Evolutionary conservation across 2,113 vertebrate genomes (phyloP), one percentile per base, ranked within the genome.

Genomic region (Micromys minutus): DNA sequence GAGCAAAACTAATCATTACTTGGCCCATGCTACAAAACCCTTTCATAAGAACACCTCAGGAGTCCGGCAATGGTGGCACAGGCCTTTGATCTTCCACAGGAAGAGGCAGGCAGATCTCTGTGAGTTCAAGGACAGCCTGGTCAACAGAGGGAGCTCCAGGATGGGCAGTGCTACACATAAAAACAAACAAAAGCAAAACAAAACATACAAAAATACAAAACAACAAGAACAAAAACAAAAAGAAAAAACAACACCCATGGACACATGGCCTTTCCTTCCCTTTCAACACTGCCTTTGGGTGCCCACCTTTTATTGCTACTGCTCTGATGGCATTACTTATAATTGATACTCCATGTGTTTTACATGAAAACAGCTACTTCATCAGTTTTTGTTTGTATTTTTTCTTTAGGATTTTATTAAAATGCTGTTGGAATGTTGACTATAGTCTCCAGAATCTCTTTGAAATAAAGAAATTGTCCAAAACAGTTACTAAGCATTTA

Each of bases 401-500:
- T 98, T 92, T 97, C 97, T 97, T 89, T 91, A 97, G 94, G 94
- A 97, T 93, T 87, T 97, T 55, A 67, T 96, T 95, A 94, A 98
- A 97, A 93, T 94, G 93, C 91, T 95, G 97, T 97, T 96, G 79
- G 95, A 97, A 71, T 95, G 71, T 94, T 97, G 97, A 74, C 80
- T 94, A 96, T 92, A 95, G 81, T 97, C 98, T 97, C 96, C 96
- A 97, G 95, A 87, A 85, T 96, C 94, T 97, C 95, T 96, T 98
- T 95, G 67, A 97, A 98, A 91, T 97, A 98, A 98, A 97, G 93
- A 97, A 85, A 47, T 94, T 95, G 97, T 89, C 96, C 97, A 89
- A 98, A 98, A 94, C 95, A 76, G 74, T 94, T 97, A 89, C 65
- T 98, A 98, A 98, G 97, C 97, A 96, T 80, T 98, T 97, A 88